Percentiles rank a stretch among this genome's conserved stretches.
Evolutionary conservation across 2,888 invertebrate species (phyloP).

Genomic region (Morinoia aosen): DNA sequence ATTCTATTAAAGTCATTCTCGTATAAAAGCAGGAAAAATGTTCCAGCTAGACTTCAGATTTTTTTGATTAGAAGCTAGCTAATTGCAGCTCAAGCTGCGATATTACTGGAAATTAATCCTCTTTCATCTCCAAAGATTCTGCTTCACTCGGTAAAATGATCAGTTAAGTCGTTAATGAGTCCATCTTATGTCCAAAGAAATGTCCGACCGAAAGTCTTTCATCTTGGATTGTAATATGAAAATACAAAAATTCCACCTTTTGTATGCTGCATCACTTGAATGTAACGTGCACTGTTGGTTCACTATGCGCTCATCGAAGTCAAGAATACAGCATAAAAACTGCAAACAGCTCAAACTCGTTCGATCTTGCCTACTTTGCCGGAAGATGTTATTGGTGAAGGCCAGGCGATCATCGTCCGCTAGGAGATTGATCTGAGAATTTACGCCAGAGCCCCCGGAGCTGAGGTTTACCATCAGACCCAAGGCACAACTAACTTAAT

Average conservation of each 20-base stretch:
- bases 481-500: not conserved
- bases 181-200: no score
- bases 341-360: not conserved
- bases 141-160: no score
- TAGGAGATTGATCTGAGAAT: constrained; percentile 12
- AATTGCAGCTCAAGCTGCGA: no score
- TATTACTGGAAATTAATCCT: no score
- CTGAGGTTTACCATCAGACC: not conserved
- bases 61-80: no score
- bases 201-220: no score
- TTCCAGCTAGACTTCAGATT: no score
- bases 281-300: not conserved
- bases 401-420: not conserved
- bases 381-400: not conserved
- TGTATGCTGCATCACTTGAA: no score
- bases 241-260: not conserved
- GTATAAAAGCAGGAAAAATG: no score
- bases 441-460: not conserved
- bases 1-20: not conserved
- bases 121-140: no score
- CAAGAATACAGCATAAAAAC: not conserved
- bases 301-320: not conserved
- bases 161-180: no score
- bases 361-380: not conserved
- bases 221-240: no score